Conservation (phyloP, 2,113 vertebrate species). For the Calidris pugnax region DNA sequence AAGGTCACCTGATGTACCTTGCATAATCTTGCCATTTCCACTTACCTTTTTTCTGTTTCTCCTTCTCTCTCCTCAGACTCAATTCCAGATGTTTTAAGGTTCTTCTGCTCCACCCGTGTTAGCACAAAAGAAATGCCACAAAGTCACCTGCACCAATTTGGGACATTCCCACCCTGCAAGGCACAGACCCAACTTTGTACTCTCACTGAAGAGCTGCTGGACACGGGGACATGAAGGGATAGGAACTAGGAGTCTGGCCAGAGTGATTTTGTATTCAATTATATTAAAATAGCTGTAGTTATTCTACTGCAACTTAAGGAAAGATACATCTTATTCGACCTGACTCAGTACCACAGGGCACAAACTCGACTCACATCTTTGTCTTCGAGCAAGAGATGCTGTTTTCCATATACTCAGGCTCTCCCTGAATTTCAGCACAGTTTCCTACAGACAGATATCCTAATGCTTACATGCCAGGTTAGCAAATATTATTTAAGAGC, state of each 20-base stretch:
- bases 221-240: fast-evolving
- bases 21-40: not conserved
- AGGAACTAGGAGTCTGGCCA: not conserved
- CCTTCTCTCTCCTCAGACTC: not conserved
- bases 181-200: not conserved
- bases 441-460: not conserved
- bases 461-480: not conserved
- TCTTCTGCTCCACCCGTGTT: not conserved
- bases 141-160: not conserved
- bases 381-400: not conserved
- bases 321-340: not conserved
- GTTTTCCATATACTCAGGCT: not conserved
- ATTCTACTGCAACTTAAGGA: not conserved
- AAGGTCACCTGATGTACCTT: not conserved
- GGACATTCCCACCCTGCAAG: not conserved
- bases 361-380: not conserved
- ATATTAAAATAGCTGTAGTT: not conserved
- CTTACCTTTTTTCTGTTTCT: not conserved
- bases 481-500: not conserved
- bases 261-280: no score
- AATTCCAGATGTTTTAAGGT: not conserved
- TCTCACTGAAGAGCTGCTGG: not conserved
- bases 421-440: not conserved
- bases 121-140: not conserved
- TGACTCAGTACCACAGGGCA: not conserved